These are phyloP conservation scores for Thereva nobilitata DNA, from an alignment of 2,888 invertebrate species.

Conservation along the genomic window DNA sequence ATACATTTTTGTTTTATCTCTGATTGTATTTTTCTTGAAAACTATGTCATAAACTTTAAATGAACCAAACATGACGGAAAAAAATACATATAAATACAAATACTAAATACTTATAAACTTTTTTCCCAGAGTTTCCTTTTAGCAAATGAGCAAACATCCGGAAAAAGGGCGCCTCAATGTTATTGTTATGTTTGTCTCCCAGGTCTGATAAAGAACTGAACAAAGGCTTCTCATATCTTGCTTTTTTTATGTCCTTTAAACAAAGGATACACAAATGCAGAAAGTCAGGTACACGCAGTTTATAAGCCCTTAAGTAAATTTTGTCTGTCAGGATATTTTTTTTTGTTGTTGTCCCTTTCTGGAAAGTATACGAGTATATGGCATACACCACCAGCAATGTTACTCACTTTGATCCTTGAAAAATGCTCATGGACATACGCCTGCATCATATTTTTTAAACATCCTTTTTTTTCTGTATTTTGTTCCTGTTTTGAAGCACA, in stretches of 20 bases:
- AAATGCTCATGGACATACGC: background rate
- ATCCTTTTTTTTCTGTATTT: background rate
- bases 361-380: background rate
- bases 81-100: too few species aligned
- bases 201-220: slow-evolving; percentile 7
- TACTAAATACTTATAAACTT: too few species aligned
- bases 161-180: slow-evolving; percentile 8
- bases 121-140: slow-evolving; percentile 21
- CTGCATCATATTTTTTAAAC: background rate
- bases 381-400: too few species aligned
- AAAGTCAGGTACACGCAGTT: slow-evolving; percentile 14
- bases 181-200: slow-evolving; percentile 7
- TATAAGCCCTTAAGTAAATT: slow-evolving; percentile 12
- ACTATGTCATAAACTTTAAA: too few species aligned
- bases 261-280: slow-evolving; percentile 10
- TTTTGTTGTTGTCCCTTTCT: background rate
- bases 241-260: slow-evolving; percentile 2
- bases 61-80: too few species aligned
- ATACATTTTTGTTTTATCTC: too few species aligned
- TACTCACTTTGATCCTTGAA: slow-evolving; percentile 17
- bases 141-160: slow-evolving; percentile 8
- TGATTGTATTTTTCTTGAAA: too few species aligned
- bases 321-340: too few species aligned
- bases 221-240: background rate
- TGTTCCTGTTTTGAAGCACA: too few species aligned